These are phyloP conservation scores for Metaphire vulgaris DNA, from an alignment of 1,140 invertebrate species.

Conservation along the genomic window DNA sequence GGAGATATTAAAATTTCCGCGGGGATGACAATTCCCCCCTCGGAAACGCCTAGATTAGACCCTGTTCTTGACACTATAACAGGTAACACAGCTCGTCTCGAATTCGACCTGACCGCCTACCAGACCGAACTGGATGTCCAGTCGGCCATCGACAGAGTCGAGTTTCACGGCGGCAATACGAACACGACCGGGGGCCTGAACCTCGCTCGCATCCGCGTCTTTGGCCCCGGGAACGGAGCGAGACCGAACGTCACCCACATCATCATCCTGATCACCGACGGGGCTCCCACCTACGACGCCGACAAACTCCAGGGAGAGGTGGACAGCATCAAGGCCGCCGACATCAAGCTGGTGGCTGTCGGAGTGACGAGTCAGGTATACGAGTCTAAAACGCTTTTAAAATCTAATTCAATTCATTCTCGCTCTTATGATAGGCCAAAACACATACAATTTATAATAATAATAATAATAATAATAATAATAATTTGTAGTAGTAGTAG, in stretches of 20 bases:
- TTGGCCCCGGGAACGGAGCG: background rate
- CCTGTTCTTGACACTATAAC: too few relatives aligned
- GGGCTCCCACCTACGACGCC: slow-evolving; percentile 22
- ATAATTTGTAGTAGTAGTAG: too few relatives aligned
- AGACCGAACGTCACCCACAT: slow-evolving; percentile 28
- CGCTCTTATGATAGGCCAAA: too few relatives aligned
- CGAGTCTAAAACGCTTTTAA: too few relatives aligned
- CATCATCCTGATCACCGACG: slow-evolving; percentile 37
- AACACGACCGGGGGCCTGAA: background rate
- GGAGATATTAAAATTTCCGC: too few relatives aligned
- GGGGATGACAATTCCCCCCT: too few relatives aligned
- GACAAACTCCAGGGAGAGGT: background rate
- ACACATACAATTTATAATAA: too few relatives aligned
- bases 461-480: too few relatives aligned
- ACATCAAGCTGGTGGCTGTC: background rate
- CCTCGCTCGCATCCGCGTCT: background rate
- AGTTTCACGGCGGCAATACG: background rate
- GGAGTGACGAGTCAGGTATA: background rate
- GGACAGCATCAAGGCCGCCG: background rate
- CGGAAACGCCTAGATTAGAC: too few relatives aligned
- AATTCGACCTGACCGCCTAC: background rate
- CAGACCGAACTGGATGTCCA: background rate
- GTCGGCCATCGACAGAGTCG: background rate
- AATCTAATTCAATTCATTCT: too few relatives aligned
- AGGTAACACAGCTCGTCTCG: background rate